phyloP scores from a whole-genome alignment of 2,113 vertebrate genomes.

The Esox niger region DNA sequence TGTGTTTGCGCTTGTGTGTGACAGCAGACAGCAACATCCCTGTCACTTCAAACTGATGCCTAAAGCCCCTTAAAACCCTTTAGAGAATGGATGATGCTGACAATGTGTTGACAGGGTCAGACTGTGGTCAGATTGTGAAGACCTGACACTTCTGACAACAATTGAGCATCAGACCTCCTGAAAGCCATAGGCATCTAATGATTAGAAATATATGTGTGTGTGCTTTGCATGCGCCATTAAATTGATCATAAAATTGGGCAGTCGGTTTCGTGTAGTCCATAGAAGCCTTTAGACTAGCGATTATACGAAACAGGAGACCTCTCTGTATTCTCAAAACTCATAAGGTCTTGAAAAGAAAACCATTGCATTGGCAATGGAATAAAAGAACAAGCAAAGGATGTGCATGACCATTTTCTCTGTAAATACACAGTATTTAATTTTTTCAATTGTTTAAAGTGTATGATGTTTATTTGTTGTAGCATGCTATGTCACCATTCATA shows the following conservation, averaged over 20 bases:
- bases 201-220: no score
- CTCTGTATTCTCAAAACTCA: not conserved
- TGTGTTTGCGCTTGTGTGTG: not conserved
- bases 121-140: slow-evolving; percentile 27
- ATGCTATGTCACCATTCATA: no score
- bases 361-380: slow-evolving; percentile 9
- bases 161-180: slow-evolving; percentile 17
- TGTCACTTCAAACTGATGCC: slow-evolving; percentile 1
- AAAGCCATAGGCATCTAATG: not conserved
- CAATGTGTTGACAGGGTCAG: slow-evolving; percentile 45
- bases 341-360: slow-evolving; percentile 20
- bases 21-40: not conserved
- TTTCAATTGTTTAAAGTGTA: no score
- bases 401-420: no score
- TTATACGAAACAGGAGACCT: slow-evolving; percentile 22
- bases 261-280: slow-evolving; percentile 25
- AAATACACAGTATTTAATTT: no score
- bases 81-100: slow-evolving; percentile 22
- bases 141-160: slow-evolving; percentile 35
- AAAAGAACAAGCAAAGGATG: slow-evolving; percentile 1
- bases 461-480: no score
- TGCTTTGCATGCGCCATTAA: no score
- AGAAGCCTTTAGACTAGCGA: slow-evolving; percentile 7
- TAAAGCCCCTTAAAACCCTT: slow-evolving; percentile 49
- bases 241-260: slow-evolving; percentile 24